phyloP scores from a whole-genome alignment of 2,797 vertebrate species.

The Gambusia yucatana region DNA sequence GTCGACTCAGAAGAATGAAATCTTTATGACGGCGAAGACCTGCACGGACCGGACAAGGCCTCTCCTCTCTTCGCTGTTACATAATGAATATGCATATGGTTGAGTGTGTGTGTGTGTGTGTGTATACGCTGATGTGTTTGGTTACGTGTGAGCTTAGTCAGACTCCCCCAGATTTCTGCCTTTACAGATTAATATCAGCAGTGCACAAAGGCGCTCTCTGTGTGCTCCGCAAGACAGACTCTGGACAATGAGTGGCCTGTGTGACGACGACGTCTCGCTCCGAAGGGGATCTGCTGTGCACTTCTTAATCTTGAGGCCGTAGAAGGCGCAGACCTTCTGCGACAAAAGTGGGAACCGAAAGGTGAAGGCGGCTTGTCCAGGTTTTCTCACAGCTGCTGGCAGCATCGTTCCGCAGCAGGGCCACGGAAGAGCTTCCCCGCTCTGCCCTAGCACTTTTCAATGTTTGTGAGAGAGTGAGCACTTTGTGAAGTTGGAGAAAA shows the following conservation, averaged over 20 bases:
- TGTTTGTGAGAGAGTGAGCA: not conserved
- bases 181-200: constrained; percentile 78
- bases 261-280: constrained; percentile 65
- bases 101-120: constrained; percentile 45
- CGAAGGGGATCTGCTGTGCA: constrained; percentile 61
- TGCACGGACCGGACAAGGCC: constrained; percentile 38
- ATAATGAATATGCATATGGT: constrained; percentile 69
- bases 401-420: constrained; percentile 28
- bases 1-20: constrained; percentile 47
- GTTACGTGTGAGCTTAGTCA: constrained; percentile 71
- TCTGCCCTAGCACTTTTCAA: not conserved
- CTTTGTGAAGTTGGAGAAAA: not conserved
- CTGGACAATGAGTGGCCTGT: constrained; percentile 77
- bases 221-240: constrained; percentile 71
- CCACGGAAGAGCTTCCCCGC: no score
- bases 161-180: constrained; percentile 74
- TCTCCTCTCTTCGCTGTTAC: constrained; percentile 56
- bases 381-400: constrained; percentile 32
- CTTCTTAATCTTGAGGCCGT: constrained; percentile 47
- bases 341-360: constrained; percentile 55
- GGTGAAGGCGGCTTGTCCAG: constrained; percentile 14
- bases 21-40: constrained; percentile 36
- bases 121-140: constrained; percentile 51
- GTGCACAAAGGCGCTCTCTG: constrained; percentile 75
- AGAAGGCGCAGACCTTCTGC: constrained; percentile 45